Conservation (phyloP, 2,888 invertebrate species). For the Amorpha juglandis region DNA sequence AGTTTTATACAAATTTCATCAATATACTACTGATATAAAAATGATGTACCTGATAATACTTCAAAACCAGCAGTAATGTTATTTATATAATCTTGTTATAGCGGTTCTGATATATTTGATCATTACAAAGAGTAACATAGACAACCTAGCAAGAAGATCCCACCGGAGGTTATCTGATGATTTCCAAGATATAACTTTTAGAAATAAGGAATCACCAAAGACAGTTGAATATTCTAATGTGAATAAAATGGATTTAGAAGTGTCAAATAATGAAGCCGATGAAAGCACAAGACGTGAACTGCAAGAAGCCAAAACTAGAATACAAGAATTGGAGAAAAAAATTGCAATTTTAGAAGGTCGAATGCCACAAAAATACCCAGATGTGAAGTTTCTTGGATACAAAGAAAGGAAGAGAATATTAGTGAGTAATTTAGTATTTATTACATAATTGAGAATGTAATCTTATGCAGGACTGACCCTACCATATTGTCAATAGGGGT, state of each 20-base stretch:
- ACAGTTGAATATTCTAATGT: constrained; percentile 46
- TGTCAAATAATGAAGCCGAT: constrained; percentile 47
- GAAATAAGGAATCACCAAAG: constrained; percentile 58
- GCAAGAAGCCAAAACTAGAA: constrained; percentile 85
- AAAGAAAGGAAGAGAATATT: constrained; percentile 96
- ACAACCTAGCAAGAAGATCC: constrained; percentile 44
- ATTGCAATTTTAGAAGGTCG: constrained; percentile 88
- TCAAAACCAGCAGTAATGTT: background rate
- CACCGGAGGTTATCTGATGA: constrained; percentile 57
- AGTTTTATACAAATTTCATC: too few relatives aligned
- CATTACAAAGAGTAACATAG: constrained; percentile 53
- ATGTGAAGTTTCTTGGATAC: constrained; percentile 96
- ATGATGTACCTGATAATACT: too few relatives aligned
- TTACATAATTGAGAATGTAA: background rate
- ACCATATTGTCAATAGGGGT: too few relatives aligned
- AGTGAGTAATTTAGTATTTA: constrained; percentile 75
- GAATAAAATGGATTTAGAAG: constrained; percentile 50
- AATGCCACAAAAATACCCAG: constrained; percentile 93
- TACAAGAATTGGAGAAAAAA: constrained; percentile 89
- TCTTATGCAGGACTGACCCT: too few relatives aligned
- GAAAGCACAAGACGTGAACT: constrained; percentile 77
- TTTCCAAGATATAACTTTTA: constrained; percentile 54
- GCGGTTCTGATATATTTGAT: constrained; percentile 68
- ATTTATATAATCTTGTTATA: constrained; percentile 47
- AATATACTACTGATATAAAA: too few relatives aligned